Percentiles rank a stretch among this genome's conserved stretches.
These are phyloP conservation scores for Amphibalanus amphitrite DNA, from an alignment of 1,140 invertebrate species.

Conservation along the genomic window DNA sequence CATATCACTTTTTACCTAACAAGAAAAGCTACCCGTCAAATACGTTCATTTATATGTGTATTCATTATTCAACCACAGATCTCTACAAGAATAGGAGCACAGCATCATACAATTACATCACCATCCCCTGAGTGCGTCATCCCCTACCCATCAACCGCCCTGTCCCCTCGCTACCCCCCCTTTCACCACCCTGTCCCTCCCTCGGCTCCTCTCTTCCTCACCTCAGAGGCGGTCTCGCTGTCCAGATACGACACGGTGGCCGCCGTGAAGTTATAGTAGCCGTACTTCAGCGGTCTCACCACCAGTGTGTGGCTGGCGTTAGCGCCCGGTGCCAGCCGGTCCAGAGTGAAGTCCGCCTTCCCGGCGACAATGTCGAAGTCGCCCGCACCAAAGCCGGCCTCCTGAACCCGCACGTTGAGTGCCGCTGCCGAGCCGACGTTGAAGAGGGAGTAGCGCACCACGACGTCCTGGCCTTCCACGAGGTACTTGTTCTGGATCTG, in stretches of 20 bases:
- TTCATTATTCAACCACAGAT: not conserved
- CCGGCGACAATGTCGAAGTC: slow-evolving; percentile 75
- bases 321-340: slow-evolving; percentile 72
- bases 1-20: no score
- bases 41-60: no score
- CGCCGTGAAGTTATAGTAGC: slow-evolving; percentile 93
- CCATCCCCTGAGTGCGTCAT: no score
- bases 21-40: no score
- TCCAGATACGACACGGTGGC: slow-evolving; percentile 78
- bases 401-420: slow-evolving; percentile 67
- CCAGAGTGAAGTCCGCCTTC: slow-evolving; percentile 60
- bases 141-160: no score
- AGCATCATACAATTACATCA: no score
- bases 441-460: slow-evolving; percentile 76
- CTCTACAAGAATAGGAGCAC: not conserved
- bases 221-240: slow-evolving; percentile 30
- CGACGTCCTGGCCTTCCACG: slow-evolving; percentile 90
- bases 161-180: no score
- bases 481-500: slow-evolving; percentile 83
- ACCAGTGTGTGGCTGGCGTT: slow-evolving; percentile 91
- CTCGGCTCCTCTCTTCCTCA: slow-evolving; percentile 1
- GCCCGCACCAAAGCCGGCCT: slow-evolving; percentile 69
- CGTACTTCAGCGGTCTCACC: slow-evolving; percentile 69
- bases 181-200: no score
- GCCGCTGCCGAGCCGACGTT: slow-evolving; percentile 75